These are phyloP conservation scores for Pteromalus puparum DNA, from an alignment of 1,140 invertebrate species.

Conservation along the genomic window DNA sequence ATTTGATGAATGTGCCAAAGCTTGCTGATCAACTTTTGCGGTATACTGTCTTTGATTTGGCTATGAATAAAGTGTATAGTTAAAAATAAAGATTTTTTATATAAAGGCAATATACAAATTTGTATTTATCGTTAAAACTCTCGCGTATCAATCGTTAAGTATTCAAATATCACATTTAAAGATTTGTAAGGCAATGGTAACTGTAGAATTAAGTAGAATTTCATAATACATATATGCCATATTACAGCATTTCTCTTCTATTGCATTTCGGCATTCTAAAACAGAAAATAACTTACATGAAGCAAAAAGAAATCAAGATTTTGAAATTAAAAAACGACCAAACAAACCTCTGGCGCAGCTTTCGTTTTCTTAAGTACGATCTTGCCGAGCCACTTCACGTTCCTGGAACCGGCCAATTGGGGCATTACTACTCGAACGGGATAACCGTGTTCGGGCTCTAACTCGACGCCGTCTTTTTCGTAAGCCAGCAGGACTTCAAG, in stretches of 20 bases:
- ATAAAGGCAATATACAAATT: background rate
- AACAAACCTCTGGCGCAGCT: too few species aligned
- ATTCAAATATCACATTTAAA: background rate
- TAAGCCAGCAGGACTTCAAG: conserved; percentile 22
- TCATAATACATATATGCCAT: background rate
- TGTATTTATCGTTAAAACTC: background rate
- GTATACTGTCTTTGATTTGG: background rate
- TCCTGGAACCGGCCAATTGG: background rate
- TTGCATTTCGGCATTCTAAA: background rate
- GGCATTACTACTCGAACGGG: conserved; percentile 8
- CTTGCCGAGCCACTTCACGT: conserved; percentile 30
- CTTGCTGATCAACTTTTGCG: background rate
- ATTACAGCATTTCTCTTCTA: background rate
- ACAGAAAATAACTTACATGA: background rate
- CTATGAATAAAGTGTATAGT: background rate
- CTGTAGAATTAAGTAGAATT: background rate
- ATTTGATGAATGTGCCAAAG: background rate
- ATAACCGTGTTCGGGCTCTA: conserved; percentile 25
- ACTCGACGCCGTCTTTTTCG: conserved; percentile 8
- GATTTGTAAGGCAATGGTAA: background rate
- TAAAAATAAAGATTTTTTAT: background rate
- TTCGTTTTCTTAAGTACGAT: background rate
- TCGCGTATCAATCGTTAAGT: background rate
- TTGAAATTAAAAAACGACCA: background rate
- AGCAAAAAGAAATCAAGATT: background rate